These are phyloP conservation scores for Zosterops lateralis DNA, from an alignment of 2,113 vertebrate species.

Conservation along the genomic window DNA sequence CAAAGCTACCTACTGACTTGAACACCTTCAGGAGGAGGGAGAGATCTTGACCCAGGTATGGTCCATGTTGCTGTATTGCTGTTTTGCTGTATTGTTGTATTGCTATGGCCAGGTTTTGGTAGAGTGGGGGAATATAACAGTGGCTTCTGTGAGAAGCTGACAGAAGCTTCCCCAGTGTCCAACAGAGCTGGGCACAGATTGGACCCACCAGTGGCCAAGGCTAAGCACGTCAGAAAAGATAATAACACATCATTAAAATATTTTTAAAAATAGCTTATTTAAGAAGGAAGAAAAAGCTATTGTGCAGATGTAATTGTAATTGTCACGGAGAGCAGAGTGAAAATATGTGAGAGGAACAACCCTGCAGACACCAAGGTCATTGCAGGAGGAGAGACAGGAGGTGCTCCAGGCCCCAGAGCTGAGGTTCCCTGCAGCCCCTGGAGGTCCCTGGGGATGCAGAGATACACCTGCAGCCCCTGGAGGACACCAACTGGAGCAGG, in stretches of 20 bases:
- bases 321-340: neutral
- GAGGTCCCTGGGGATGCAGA: neutral
- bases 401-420: neutral
- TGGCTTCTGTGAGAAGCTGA: neutral
- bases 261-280: neutral
- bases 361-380: neutral
- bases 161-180: neutral
- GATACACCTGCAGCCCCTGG: neutral
- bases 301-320: neutral
- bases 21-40: neutral
- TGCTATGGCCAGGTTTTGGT: neutral
- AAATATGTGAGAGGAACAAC: neutral
- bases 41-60: neutral
- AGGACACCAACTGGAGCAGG: too few relatives aligned
- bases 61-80: neutral
- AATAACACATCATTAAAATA: neutral
- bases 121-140: fast-evolving
- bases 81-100: too few relatives aligned
- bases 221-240: neutral
- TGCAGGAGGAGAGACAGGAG: neutral
- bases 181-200: neutral
- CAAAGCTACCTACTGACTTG: neutral
- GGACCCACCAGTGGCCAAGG: neutral
- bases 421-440: neutral
- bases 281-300: neutral